These are phyloP conservation scores for Halocynthia roretzi DNA, from an alignment of 23 tunicate species.

Conservation along the genomic window DNA sequence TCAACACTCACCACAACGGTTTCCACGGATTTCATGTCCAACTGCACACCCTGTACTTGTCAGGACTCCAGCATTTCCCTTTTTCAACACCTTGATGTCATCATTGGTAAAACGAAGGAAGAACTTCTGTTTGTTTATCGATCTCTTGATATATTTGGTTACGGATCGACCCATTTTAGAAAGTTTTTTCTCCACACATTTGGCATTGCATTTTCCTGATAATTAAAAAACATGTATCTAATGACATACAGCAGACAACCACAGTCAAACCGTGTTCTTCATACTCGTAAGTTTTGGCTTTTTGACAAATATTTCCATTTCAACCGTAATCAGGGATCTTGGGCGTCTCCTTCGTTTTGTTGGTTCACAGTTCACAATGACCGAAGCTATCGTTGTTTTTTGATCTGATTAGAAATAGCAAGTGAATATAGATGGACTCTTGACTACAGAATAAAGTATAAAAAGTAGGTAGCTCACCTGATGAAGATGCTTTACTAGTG, in stretches of 20 bases:
- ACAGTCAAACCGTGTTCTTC: background rate
- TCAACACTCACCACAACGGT: constrained; percentile 13
- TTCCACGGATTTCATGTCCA: background rate
- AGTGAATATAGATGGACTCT: too few relatives aligned
- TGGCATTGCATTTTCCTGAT: constrained; percentile 33
- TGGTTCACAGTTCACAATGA: constrained; percentile 23
- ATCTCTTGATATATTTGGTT: constrained; percentile 9
- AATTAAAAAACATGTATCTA: background rate
- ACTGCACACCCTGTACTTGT: background rate
- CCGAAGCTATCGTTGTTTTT: background rate
- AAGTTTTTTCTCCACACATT: constrained; percentile 16
- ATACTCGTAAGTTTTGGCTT: background rate
- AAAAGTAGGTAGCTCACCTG: too few relatives aligned
- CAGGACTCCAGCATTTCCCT: constrained; percentile 10
- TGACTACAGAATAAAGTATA: too few relatives aligned
- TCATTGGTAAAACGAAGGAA: background rate
- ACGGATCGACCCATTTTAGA: constrained; percentile 3
- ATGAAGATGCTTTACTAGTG: too few relatives aligned
- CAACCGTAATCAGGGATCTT: background rate
- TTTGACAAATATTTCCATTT: background rate
- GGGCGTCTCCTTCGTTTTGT: constrained; percentile 18
- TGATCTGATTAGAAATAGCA: too few relatives aligned
- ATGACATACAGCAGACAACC: background rate
- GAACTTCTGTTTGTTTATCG: constrained; percentile 27
- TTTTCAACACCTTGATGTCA: background rate